Conservation (phyloP, 2,888 invertebrate species). For the Tanypteryx hageni region DNA sequence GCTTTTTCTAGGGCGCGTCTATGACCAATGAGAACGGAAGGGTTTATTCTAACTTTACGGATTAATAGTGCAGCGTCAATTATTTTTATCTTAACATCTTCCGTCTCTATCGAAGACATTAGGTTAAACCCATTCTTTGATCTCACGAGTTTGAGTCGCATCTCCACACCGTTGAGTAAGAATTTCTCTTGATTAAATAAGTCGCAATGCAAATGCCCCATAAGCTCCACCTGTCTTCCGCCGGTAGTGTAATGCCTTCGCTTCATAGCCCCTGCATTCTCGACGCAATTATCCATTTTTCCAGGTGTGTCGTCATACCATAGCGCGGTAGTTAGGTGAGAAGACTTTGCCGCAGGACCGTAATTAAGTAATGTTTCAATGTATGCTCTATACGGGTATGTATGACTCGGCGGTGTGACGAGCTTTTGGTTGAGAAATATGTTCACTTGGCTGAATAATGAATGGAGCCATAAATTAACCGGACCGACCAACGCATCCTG, state of each 20-base stretch:
- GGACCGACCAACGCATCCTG: too few relatives aligned
- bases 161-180: too few relatives aligned
- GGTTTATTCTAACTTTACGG: too few relatives aligned
- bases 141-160: constrained; percentile 53
- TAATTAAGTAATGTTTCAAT: constrained; percentile 7
- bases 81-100: too few relatives aligned
- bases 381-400: too few relatives aligned
- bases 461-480: too few relatives aligned
- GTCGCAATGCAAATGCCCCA: constrained; percentile 58
- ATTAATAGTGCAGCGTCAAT: too few relatives aligned
- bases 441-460: too few relatives aligned
- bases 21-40: constrained; percentile 69
- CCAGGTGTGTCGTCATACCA: too few relatives aligned
- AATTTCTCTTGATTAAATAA: constrained; percentile 60
- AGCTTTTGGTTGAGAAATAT: too few relatives aligned
- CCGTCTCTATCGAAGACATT: neutral
- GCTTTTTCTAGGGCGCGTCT: constrained; percentile 67
- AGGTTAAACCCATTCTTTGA: constrained; percentile 55
- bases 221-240: constrained; percentile 51
- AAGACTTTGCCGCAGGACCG: constrained; percentile 67
- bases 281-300: too few relatives aligned
- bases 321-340: constrained; percentile 68
- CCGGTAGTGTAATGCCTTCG: neutral
- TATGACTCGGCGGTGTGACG: too few relatives aligned
- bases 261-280: constrained; percentile 41